These are phyloP conservation scores for Onychomys arenicola DNA, from an alignment of 2,797 vertebrate genomes.

Conservation along the genomic window DNA sequence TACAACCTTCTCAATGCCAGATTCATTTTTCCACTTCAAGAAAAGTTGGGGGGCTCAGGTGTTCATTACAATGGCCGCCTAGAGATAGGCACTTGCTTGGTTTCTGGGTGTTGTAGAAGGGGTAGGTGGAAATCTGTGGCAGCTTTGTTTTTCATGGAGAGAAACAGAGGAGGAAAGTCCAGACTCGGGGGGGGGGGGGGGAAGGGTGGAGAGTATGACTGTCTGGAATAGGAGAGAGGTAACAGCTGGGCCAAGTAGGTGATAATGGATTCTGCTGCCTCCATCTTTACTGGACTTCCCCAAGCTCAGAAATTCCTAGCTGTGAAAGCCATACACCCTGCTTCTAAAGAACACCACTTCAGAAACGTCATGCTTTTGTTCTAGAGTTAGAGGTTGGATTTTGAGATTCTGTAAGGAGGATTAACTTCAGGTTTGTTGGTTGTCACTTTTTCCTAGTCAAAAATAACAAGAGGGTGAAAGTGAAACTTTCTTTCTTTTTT, in stretches of 20 bases:
- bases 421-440: background rate
- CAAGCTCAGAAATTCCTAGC: background rate
- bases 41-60: background rate
- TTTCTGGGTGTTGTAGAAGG: background rate
- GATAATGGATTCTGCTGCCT: background rate
- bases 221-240: background rate
- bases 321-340: background rate
- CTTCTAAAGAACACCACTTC: background rate
- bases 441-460: background rate
- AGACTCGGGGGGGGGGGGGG: background rate
- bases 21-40: slow-evolving; percentile 42
- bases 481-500: no score
- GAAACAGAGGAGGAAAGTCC: background rate
- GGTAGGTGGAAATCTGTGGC: background rate
- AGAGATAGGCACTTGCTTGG: background rate
- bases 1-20: background rate
- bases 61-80: background rate
- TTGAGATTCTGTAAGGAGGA: background rate
- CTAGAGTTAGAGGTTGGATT: background rate
- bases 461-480: slow-evolving; percentile 4
- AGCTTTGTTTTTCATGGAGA: slow-evolving; percentile 6
- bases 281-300: background rate
- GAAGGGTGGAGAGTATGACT: background rate
- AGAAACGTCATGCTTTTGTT: background rate
- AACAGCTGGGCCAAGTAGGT: background rate